Conservation (phyloP, 2,888 invertebrate species). For the Emesis furor region DNA sequence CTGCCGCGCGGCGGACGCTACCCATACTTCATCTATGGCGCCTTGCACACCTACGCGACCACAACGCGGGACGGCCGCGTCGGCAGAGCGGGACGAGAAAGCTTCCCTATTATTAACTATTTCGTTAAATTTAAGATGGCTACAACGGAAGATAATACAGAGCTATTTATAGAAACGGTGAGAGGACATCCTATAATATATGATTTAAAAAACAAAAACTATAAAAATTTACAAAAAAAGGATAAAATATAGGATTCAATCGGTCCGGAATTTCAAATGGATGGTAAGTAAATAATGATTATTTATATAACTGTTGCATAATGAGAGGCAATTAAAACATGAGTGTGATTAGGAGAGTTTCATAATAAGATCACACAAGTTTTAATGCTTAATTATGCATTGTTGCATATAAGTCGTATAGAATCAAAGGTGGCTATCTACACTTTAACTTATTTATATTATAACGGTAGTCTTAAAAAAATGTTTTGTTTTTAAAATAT, state of each 20-base stretch:
- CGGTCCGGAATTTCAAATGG: slow-evolving; percentile 15
- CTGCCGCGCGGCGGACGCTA: slow-evolving; percentile 1
- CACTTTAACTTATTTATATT: too few species aligned
- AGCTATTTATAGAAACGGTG: slow-evolving; percentile 14
- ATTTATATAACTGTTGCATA: slow-evolving; percentile 12
- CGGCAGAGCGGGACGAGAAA: neutral
- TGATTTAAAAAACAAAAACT: slow-evolving; percentile 12
- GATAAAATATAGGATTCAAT: slow-evolving; percentile 14
- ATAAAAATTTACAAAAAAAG: slow-evolving; percentile 6
- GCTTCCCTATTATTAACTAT: neutral
- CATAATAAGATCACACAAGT: too few species aligned
- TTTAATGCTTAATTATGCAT: too few species aligned
- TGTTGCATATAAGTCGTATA: too few species aligned
- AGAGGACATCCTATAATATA: slow-evolving; percentile 19
- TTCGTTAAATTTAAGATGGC: neutral
- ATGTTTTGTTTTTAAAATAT: too few species aligned
- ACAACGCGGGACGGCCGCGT: slow-evolving; percentile 4
- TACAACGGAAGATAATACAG: slow-evolving; percentile 11
- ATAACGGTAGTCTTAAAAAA: too few species aligned
- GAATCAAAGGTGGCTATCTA: too few species aligned
- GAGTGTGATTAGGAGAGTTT: neutral
- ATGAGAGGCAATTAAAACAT: neutral
- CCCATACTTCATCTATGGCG: neutral
- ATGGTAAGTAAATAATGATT: slow-evolving; percentile 25
- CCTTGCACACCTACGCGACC: slow-evolving; percentile 1